Evolutionary conservation across 2,888 invertebrate species (phyloP).

Genomic region (Rhagonycha lutea): DNA sequence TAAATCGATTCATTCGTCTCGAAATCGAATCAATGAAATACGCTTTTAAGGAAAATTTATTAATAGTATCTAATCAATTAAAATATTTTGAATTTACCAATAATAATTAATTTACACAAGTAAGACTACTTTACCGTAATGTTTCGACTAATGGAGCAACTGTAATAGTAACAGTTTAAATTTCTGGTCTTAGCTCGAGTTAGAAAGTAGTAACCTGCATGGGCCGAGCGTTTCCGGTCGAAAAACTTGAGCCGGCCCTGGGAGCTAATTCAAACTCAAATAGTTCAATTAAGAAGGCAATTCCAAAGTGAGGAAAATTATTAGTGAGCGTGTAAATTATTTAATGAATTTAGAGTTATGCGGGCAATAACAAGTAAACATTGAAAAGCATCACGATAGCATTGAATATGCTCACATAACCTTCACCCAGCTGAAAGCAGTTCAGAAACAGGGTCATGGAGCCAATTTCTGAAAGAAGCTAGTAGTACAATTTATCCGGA

Average conservation of each 20-base stretch:
- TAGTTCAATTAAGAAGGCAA: neutral
- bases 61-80: constrained; percentile 13
- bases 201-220: neutral
- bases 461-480: neutral
- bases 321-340: neutral
- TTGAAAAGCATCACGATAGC: constrained; percentile 4
- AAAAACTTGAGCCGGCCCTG: neutral
- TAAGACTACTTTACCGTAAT: constrained; percentile 11
- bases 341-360: neutral
- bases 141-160: neutral
- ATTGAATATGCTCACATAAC: constrained; percentile 8
- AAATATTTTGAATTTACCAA: constrained; percentile 15
- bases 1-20: constrained; percentile 13
- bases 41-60: neutral
- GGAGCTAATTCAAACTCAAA: neutral
- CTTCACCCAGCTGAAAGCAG: constrained; percentile 11
- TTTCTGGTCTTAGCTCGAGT: neutral
- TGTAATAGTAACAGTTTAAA: neutral
- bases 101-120: constrained; percentile 6
- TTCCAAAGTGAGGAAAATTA: neutral
- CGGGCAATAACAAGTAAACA: neutral
- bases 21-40: constrained; percentile 4
- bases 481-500: neutral
- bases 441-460: constrained; percentile 2
- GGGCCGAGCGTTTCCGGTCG: neutral